Base-by-base conservation (phyloP, 2,797 vertebrate genomes). In the Gobionotothen gibberifrons region DNA sequence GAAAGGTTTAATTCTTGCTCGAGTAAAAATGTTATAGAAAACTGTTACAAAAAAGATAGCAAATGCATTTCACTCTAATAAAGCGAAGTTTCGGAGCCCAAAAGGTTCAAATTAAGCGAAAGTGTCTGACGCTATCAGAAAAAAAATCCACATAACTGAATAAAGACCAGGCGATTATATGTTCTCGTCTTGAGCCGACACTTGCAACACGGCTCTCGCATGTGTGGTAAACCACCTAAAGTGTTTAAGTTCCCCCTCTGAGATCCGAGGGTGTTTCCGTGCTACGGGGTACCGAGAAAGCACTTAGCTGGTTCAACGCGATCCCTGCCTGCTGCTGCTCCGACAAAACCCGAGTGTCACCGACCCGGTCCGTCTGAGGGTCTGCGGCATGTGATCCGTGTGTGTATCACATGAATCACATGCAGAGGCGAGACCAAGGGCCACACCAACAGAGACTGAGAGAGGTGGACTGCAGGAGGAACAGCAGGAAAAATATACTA, bases 211-310 rank as follows among this genome's bases (percentile, higher is more conserved):
- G 83, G 74, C 43, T 13, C 39, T 73, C 52, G 55, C 76, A 77
- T 84, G 75, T 81, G 84, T 72, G 78, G 72, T 83, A 78, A 91
- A 79, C 82, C 86, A 76, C 78, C 83, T 72, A 51, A 90, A 88
- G 78, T 83, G 81, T 87, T 85, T 81, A 69, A 86, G 79, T 69
- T 63, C 70, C 76, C 61, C 70, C 57, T 76, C 59, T 60, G 76
- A 60, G 70, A 70, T 76, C 72, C 21, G 63, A 75, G 74, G 72
- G 53, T 72, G 82, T 80, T 84, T 85, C 80, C 75, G 75, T 86
- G 81, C 78, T 79, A 79, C 63, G 39, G 74, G 64, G 70, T 56
- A 85, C 78, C 79, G 40, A 76, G 79, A 87, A 87, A 86, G 71
- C 85, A 77, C 86, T 87, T 82, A 73, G 68, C 72, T 52, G 62